Evolutionary conservation across 2,797 vertebrate species (phyloP), one percentile per base, ranked within the genome.

Genomic region (Psittacula echo): DNA sequence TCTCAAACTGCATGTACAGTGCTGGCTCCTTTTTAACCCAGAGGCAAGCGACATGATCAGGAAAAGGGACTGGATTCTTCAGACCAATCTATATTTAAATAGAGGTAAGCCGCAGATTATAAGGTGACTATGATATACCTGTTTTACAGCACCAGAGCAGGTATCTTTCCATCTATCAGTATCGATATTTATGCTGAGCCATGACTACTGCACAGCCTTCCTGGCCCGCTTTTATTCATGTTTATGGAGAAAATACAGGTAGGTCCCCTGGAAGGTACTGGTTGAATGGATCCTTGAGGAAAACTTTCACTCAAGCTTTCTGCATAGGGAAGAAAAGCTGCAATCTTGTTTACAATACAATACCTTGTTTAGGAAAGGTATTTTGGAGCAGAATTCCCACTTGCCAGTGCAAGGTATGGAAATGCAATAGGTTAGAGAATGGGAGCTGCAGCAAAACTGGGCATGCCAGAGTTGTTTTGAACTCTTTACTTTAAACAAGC

Each of bases 401-500:
- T 51, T 48, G 54, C 54, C 14, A 10, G 29, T 19, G 13, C 14
- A 30, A 42, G 26, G 37, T 34, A 12, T 2, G 27, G 32, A n/a
- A 39, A 13, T 4, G 16, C 29, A 66, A 19, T 1, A 17, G 15
- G 5, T 9, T 29, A 32, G 37, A 54, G 50, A 39, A 34, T 0
- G 1, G 34, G 17, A 87, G 53, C 41, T 64, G 53, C 53, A 32
- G 30, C n/a, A 32, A 5, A 81, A 34, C 29, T 2, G 26, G 30
- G 6, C 23, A 17, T 17, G n/a, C 56, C 56, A 60, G 23, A 17
- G 14, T 5, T 14, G n/a, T 34, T 34, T 34, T 17, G 10, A 37
- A 60, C 23, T 60, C 22, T 34, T 32, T 21, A 37, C 21, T 13
- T 41, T 24, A 39, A 54, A 0, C 32, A 22, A 29, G 21, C 51